Conservation (phyloP, 2,113 vertebrate genomes). For the Myotis brandtii region DNA sequence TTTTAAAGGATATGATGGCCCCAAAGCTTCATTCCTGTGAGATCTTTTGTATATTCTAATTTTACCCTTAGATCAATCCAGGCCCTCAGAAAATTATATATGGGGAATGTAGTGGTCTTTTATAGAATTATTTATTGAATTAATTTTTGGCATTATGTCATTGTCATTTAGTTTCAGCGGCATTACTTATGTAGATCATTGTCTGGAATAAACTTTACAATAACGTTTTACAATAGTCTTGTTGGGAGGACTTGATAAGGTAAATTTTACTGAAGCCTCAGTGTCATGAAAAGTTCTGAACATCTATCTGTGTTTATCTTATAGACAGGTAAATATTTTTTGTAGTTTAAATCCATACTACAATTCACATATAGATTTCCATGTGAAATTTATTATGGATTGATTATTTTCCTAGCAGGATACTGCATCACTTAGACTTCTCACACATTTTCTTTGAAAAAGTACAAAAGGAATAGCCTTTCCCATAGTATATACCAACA, state of each 20-base stretch:
- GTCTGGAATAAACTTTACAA: not conserved
- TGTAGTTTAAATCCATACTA: not conserved
- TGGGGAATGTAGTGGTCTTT: not conserved
- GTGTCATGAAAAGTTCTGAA: not conserved
- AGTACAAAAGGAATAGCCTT: not conserved
- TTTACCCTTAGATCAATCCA: not conserved
- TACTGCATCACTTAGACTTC: not conserved
- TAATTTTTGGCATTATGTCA: not conserved
- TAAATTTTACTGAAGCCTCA: slow-evolving; percentile 15
- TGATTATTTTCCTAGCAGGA: not conserved
- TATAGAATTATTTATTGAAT: not conserved
- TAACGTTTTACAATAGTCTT: not conserved
- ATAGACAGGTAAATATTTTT: not conserved
- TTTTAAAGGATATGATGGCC: not conserved
- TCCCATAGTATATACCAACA: not conserved
- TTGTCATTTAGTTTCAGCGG: not conserved
- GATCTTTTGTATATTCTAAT: not conserved
- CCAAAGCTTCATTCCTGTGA: not conserved
- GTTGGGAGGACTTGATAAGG: not conserved
- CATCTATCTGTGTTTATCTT: not conserved
- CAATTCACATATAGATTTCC: not conserved
- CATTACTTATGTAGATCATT: not conserved
- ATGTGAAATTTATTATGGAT: not conserved
- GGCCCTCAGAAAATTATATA: not conserved
- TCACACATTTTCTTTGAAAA: not conserved